Percentiles rank a stretch among this genome's conserved stretches.
Conservation (phyloP, 2,888 invertebrate genomes). For the Apotomis turbidana region DNA sequence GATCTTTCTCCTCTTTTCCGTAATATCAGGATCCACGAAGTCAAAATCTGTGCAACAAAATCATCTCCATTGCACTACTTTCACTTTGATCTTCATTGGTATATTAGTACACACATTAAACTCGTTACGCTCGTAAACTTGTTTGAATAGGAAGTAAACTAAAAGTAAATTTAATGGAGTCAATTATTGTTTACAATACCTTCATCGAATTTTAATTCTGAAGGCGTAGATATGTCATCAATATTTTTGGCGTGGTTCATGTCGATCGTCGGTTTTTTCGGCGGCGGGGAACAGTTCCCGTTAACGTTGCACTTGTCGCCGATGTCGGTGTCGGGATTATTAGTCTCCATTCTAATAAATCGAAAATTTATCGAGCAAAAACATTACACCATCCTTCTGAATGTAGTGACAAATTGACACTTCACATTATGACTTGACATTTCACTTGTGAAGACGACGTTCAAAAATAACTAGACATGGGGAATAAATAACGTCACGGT, state of each 20-base stretch:
- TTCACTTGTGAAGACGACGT: constrained; percentile 36
- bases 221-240: constrained; percentile 83
- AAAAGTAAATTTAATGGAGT: constrained; percentile 23
- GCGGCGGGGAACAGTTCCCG: constrained; percentile 66
- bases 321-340: constrained; percentile 62
- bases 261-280: constrained; percentile 59
- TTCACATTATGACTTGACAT: constrained; percentile 50
- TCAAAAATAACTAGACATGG: constrained; percentile 47
- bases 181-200: constrained; percentile 80
- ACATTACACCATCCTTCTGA: constrained; percentile 74
- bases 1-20: constrained; percentile 84
- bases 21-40: constrained; percentile 84
- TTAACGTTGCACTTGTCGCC: constrained; percentile 67
- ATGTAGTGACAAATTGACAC: constrained; percentile 60
- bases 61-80: constrained; percentile 50
- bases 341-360: constrained; percentile 71
- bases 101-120: background rate
- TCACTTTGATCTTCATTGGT: constrained; percentile 46
- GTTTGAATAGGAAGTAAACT: constrained; percentile 48
- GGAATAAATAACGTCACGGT: too few relatives aligned
- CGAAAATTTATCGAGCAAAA: constrained; percentile 66
- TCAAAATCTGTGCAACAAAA: constrained; percentile 77
- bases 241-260: constrained; percentile 76
- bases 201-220: constrained; percentile 88
- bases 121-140: constrained; percentile 9